These are phyloP conservation scores for Lasioglossum baleicum DNA, from an alignment of 1,140 invertebrate species.

Conservation along the genomic window DNA sequence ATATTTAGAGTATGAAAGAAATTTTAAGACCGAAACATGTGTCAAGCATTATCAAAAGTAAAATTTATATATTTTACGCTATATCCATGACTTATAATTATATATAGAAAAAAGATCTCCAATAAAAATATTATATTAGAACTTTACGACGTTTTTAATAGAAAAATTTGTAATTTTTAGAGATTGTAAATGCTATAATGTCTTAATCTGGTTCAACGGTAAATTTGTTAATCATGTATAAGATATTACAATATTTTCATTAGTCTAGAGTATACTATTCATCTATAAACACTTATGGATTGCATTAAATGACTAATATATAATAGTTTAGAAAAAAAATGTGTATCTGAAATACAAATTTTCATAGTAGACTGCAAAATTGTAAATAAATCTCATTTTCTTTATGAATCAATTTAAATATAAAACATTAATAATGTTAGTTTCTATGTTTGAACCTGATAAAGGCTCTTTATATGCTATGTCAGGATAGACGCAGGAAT, in stretches of 20 bases:
- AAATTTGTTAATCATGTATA: neutral
- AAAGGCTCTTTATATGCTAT: too few species aligned
- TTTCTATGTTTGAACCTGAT: neutral
- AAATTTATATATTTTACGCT: neutral
- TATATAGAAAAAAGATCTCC: neutral
- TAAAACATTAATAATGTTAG: slow-evolving; percentile 1
- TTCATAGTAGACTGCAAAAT: slow-evolving; percentile 16
- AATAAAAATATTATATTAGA: slow-evolving; percentile 1
- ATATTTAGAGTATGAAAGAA: neutral
- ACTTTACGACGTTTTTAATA: too few species aligned
- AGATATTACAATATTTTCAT: slow-evolving; percentile 12
- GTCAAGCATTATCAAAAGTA: neutral
- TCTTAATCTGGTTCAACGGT: neutral
- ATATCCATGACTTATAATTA: slow-evolving; percentile 14
- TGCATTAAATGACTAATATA: slow-evolving; percentile 19
- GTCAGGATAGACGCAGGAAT: too few species aligned
- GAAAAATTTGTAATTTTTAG: slow-evolving; percentile 7
- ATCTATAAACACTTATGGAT: slow-evolving; percentile 19
- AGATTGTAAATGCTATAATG: neutral
- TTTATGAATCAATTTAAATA: slow-evolving; percentile 3
- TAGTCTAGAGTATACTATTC: slow-evolving; percentile 6
- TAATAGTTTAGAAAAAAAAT: neutral
- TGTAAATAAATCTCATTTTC: slow-evolving; percentile 20
- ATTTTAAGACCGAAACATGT: neutral
- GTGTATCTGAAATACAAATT: slow-evolving; percentile 6